Conservation (phyloP, 2,113 vertebrate genomes). For the Corythornis madagascariensis region DNA sequence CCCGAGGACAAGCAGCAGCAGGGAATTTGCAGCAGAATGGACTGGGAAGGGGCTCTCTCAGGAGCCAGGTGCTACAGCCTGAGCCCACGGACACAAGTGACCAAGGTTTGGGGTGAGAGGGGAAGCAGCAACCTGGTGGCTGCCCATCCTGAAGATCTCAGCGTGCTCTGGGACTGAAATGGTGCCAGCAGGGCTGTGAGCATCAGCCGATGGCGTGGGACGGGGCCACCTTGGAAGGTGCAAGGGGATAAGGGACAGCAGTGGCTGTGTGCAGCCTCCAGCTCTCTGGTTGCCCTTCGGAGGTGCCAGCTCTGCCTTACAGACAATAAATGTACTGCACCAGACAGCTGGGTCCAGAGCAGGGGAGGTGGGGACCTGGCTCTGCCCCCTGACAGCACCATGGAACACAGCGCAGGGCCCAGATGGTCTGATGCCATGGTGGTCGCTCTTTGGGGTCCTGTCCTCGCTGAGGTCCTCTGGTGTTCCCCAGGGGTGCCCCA, state of each 20-base stretch:
- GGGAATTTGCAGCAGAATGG: neutral
- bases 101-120: fast-evolving
- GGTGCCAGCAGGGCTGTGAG: neutral
- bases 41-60: neutral
- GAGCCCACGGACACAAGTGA: neutral
- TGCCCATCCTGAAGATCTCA: neutral
- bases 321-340: slow-evolving; percentile 8
- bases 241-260: neutral
- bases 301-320: neutral
- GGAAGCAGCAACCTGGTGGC: neutral
- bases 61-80: neutral
- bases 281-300: neutral
- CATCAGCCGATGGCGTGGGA: fast-evolving
- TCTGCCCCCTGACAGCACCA: neutral
- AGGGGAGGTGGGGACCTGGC: neutral
- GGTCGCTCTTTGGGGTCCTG: neutral
- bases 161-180: neutral
- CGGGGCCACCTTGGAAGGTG: fast-evolving
- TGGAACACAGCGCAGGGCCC: neutral
- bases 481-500: neutral
- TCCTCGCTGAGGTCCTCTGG: neutral
- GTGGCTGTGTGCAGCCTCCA: neutral
- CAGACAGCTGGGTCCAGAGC: fast-evolving
- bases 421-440: neutral
- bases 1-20: neutral